phyloP scores from a whole-genome alignment of 2,888 invertebrate species.

The Drosophila melanosoma region DNA sequence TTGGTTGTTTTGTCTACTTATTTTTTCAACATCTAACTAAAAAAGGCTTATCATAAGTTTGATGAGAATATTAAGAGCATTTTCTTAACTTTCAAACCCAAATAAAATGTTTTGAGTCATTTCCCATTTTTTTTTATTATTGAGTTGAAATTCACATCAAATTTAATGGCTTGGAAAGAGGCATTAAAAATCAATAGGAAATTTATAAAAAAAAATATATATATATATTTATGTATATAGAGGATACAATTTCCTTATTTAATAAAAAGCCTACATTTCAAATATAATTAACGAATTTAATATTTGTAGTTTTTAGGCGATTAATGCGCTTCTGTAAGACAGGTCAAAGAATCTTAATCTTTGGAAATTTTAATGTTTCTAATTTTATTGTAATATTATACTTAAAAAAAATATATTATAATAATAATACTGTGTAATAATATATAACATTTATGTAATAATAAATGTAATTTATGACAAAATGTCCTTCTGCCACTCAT shows the following conservation, averaged over 20 bases:
- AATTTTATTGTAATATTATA: neutral
- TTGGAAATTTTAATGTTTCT: neutral
- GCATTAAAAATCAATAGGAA: neutral
- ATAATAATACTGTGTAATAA: neutral
- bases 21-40: neutral
- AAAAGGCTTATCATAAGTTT: constrained; percentile 26
- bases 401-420: neutral
- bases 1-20: constrained; percentile 31
- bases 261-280: neutral
- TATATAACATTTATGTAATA: neutral
- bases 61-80: constrained; percentile 15
- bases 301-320: neutral
- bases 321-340: neutral
- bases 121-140: neutral
- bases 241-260: neutral
- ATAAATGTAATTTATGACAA: neutral
- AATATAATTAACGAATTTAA: neutral
- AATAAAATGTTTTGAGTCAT: constrained; percentile 9
- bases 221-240: neutral
- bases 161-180: neutral
- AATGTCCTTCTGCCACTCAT: neutral
- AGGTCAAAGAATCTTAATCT: neutral
- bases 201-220: neutral
- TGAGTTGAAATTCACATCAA: neutral
- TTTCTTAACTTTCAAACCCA: neutral